These are phyloP conservation scores for Sebastes taczanowskii DNA, from an alignment of 2,797 vertebrate genomes.

Conservation along the genomic window DNA sequence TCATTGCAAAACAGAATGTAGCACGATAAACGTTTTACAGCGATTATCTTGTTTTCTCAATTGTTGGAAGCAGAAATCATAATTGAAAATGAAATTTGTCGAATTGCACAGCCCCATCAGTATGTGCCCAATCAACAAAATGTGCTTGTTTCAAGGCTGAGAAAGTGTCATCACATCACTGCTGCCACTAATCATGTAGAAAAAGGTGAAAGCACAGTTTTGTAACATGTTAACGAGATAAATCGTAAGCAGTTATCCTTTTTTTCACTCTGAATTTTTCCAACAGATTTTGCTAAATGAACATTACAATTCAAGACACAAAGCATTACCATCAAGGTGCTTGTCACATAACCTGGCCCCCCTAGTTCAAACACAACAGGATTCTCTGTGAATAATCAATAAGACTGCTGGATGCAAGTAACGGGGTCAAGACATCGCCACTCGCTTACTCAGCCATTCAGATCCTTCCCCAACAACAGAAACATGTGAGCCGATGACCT, in stretches of 20 bases:
- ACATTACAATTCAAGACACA: background rate
- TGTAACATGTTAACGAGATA: background rate
- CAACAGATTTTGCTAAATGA: background rate
- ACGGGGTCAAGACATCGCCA: slow-evolving; percentile 44
- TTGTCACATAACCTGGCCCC: background rate
- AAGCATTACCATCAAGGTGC: background rate
- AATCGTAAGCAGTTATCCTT: background rate
- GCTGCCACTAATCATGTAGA: background rate
- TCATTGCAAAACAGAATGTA: background rate
- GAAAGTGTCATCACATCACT: background rate
- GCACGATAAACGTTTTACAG: background rate
- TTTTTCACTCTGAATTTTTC: background rate
- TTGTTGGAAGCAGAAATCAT: background rate
- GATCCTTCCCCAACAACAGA: slow-evolving; percentile 37
- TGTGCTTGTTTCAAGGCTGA: background rate
- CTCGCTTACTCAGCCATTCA: slow-evolving; percentile 35
- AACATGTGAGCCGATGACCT: slow-evolving; percentile 50
- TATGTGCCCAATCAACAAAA: background rate
- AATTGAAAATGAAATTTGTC: background rate
- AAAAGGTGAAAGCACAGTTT: background rate
- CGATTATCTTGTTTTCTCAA: background rate
- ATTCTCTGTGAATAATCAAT: slow-evolving; percentile 55
- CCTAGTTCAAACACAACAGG: slow-evolving; percentile 20
- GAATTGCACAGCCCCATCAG: background rate
- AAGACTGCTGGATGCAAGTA: slow-evolving; percentile 11